Conservation (phyloP, 2,797 vertebrate genomes). For the Diplodus puntazzo region DNA sequence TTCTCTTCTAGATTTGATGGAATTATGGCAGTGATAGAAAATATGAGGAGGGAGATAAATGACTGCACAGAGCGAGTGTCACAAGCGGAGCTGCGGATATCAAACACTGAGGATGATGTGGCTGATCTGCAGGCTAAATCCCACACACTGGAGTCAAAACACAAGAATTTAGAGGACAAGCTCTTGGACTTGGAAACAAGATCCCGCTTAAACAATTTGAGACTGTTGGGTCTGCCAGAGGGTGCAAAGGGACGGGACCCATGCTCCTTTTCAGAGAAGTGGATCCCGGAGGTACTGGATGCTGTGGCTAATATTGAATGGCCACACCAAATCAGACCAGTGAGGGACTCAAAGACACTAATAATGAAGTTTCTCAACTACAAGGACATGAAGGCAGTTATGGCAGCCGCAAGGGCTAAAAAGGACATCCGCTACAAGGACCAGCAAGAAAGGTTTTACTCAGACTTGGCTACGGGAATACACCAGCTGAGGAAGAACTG, state of each 20-base stretch:
- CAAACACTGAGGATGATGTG: not conserved
- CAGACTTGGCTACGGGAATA: too few relatives aligned
- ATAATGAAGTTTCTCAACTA: too few relatives aligned
- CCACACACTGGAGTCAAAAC: not conserved
- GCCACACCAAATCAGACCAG: not conserved
- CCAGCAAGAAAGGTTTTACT: too few relatives aligned
- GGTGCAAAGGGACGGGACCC: not conserved
- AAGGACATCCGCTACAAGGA: too few relatives aligned
- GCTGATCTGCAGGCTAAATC: not conserved
- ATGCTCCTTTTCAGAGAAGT: not conserved
- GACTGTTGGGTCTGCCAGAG: not conserved
- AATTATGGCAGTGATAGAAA: too few relatives aligned
- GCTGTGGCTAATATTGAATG: not conserved
- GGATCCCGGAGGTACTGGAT: not conserved
- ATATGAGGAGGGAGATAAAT: not conserved
- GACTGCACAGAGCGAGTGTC: not conserved
- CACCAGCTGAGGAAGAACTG: too few relatives aligned
- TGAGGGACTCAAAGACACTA: not conserved
- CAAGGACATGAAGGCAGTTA: too few relatives aligned
- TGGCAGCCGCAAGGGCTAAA: not conserved
- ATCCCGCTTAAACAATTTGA: not conserved
- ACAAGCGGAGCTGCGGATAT: not conserved
- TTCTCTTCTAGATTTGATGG: too few relatives aligned
- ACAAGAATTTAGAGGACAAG: not conserved
- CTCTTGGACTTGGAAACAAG: slow-evolving; percentile 2